Evolutionary conservation across 1,140 invertebrate species (phyloP).

Genomic region (Sinella curviseta): DNA sequence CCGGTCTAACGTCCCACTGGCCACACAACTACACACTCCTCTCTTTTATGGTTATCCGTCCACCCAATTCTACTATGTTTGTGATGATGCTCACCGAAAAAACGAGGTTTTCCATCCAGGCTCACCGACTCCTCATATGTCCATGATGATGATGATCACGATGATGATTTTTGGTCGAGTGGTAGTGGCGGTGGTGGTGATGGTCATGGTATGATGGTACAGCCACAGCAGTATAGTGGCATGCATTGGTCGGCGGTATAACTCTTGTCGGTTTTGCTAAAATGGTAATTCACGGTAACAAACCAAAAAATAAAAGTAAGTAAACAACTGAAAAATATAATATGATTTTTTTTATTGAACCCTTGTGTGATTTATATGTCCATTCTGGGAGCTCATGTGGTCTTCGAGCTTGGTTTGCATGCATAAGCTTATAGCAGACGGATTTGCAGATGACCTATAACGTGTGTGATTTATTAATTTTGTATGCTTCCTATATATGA

Average conservation of each 20-base stretch:
- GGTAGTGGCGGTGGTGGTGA: neutral
- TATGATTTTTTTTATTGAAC: too few relatives aligned
- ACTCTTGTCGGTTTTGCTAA: neutral
- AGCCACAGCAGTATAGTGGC: neutral
- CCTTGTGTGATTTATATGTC: too few relatives aligned
- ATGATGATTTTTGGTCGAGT: neutral
- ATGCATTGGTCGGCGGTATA: neutral
- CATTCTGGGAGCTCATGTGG: too few relatives aligned
- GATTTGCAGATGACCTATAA: neutral
- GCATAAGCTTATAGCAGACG: neutral
- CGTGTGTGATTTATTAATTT: neutral
- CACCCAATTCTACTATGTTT: neutral
- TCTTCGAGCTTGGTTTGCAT: too few relatives aligned
- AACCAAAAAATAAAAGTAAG: neutral
- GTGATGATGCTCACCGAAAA: constrained; percentile 1
- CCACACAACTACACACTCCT: constrained; percentile 10
- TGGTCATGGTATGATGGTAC: neutral
- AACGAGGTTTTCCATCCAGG: constrained; percentile 10
- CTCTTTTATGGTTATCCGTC: constrained; percentile 6
- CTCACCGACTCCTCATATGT: constrained; percentile 8
- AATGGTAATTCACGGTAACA: neutral
- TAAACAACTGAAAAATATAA: neutral
- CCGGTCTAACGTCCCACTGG: constrained; percentile 19
- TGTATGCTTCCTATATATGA: neutral
- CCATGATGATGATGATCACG: neutral